phyloP scores from a whole-genome alignment of 2,113 vertebrate genomes.

The Aptenodytes forsteri region DNA sequence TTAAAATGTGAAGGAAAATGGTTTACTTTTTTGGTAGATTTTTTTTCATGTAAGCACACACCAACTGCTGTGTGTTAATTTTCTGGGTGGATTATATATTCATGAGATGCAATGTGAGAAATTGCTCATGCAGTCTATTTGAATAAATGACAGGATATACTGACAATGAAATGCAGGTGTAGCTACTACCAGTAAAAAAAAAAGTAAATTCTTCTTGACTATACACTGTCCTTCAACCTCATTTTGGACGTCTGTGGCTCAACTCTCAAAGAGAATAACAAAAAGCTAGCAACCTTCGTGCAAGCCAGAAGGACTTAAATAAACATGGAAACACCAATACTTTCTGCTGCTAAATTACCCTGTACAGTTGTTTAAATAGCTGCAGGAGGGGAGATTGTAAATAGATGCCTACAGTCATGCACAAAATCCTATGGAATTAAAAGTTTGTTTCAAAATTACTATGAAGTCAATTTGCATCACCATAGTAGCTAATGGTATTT shows the following conservation, averaged over 20 bases:
- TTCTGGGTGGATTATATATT: not conserved
- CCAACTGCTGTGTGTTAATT: not conserved
- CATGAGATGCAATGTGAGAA: constrained; percentile 2
- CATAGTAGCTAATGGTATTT: constrained; percentile 41
- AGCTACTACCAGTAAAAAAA: not conserved
- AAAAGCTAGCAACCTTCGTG: not conserved
- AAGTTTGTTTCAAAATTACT: constrained; percentile 17
- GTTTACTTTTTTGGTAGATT: not conserved
- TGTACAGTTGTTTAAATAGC: not conserved
- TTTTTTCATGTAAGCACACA: not conserved
- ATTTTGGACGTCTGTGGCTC: not conserved
- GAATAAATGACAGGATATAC: not conserved
- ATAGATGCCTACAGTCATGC: not conserved
- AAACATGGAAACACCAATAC: not conserved
- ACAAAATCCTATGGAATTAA: constrained; percentile 13
- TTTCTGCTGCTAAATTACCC: constrained; percentile 1
- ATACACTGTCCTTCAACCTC: not conserved
- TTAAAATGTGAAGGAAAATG: not conserved
- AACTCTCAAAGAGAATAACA: not conserved
- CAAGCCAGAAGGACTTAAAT: not conserved
- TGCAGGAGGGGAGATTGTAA: not conserved
- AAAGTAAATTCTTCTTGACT: not conserved
- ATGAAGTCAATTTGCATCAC: constrained; percentile 27
- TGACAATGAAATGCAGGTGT: not conserved
- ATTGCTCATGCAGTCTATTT: not conserved